phyloP scores from a whole-genome alignment of 1,140 invertebrate species.

The Sarcophaga bullata region DNA sequence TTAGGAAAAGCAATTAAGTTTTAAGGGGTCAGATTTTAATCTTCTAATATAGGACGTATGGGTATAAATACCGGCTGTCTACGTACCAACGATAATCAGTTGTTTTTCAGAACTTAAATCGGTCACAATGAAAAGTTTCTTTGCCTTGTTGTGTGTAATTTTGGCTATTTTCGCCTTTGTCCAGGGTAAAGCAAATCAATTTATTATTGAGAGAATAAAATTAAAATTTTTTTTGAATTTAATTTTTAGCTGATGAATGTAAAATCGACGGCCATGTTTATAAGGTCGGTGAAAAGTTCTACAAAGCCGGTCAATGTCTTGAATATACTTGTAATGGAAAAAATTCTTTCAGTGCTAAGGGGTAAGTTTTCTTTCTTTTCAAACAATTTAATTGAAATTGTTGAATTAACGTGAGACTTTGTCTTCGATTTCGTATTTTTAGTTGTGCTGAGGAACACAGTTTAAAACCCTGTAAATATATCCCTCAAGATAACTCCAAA shows the following conservation, averaged over 20 bases:
- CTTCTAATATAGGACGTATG: too few species aligned
- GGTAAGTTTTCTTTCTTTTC: not conserved
- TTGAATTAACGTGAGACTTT: too few species aligned
- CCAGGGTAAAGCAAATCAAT: not conserved
- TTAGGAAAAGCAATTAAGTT: too few species aligned
- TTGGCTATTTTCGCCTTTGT: not conserved
- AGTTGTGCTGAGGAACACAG: conserved; percentile 46
- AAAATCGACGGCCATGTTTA: not conserved
- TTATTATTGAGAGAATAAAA: too few species aligned
- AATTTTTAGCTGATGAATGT: conserved; percentile 10
- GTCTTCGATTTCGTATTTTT: conserved; percentile 26
- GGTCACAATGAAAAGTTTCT: conserved; percentile 4
- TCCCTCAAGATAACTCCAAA: conserved; percentile 45
- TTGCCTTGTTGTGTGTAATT: not conserved
- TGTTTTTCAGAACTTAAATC: not conserved
- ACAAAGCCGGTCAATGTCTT: not conserved
- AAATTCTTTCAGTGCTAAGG: not conserved
- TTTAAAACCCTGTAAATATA: conserved; percentile 48
- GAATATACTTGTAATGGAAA: not conserved
- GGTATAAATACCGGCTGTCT: not conserved
- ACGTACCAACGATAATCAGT: not conserved
- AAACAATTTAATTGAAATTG: too few species aligned
- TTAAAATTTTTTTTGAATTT: not conserved
- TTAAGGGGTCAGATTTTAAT: too few species aligned
- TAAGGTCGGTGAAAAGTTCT: conserved; percentile 21